Evolutionary conservation across 2,113 vertebrate genomes (phyloP).

Genomic region (Verasper variegatus): DNA sequence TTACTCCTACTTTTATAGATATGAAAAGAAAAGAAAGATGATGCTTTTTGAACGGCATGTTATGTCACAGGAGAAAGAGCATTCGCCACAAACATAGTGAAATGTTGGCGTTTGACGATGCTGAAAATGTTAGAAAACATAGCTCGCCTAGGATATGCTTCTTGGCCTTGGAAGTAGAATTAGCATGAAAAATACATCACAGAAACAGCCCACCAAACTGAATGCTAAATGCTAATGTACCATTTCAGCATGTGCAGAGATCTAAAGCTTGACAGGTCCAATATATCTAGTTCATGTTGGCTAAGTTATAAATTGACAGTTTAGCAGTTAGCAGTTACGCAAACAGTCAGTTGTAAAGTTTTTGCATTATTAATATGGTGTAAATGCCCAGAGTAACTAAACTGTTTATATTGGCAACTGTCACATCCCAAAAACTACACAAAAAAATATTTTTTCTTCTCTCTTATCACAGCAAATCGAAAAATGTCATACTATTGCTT

Average conservation of each 20-base stretch:
- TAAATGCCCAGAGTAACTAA: conserved; percentile 20
- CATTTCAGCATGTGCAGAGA: conserved; percentile 2
- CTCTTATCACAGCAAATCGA: conserved; percentile 30
- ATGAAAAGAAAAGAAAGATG: too few species aligned
- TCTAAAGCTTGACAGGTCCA: conserved; percentile 9
- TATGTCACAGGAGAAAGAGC: background rate
- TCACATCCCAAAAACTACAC: conserved; percentile 7
- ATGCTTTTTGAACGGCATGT: too few species aligned
- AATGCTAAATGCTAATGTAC: background rate
- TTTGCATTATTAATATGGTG: conserved; percentile 1
- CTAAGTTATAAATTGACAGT: background rate
- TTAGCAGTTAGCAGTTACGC: too few species aligned
- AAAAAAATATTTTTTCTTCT: background rate
- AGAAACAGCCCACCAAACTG: background rate
- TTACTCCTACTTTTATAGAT: too few species aligned
- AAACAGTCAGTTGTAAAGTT: background rate
- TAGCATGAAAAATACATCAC: background rate
- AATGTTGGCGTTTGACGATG: background rate
- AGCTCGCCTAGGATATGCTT: background rate
- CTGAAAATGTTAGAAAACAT: background rate
- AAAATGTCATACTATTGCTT: conserved; percentile 34
- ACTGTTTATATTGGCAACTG: conserved; percentile 1
- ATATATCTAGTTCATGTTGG: background rate
- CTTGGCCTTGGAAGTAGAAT: conserved; percentile 3
- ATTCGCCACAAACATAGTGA: background rate